Base-by-base conservation (phyloP, 2,888 invertebrate species). In the Amphipyra berbera region DNA sequence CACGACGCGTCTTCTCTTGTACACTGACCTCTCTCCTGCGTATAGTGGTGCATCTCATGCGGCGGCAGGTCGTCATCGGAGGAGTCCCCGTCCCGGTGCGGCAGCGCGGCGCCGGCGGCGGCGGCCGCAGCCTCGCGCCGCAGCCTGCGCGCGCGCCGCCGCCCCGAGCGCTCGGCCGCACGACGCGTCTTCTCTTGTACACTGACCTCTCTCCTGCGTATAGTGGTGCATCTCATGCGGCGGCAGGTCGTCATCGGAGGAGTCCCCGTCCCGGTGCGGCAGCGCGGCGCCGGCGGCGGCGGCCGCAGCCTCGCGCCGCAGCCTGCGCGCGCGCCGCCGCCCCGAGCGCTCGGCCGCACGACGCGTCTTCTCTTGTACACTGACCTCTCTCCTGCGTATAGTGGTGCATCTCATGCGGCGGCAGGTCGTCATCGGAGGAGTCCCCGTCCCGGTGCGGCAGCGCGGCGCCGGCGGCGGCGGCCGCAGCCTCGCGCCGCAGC, bases 361-460 rank as follows among this genome's bases (percentile, higher is more conserved):
- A 30, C 98, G 96, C 21, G 96, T 95, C 82, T 97, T 97, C n/a
- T n/a, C n/a, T n/a, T n/a, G n/a, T n/a, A n/a, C 27, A 30, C 69
- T 38, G 85, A 92, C 93, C 92, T 65, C 86, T 72, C 79, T 94
- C 93, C 12, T 76, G 77, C 0, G 15, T 44, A 8, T 96, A 95
- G 83, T 96, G 96, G 71, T 96, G 96, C 62, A 96, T 92, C 82
- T 96, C 30, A 95, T 73, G 97, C 97, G 98, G 98, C 21, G 98
- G 97, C 84, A 98, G 97, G 88, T 99, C 99, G 87, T 99, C 99
- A 88, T 99, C 99, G 80, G 98, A 98, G 48, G 99, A 99, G 97
- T 99, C 97, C 0, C 99, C 99, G 88, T 99, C 99, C 63, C 98
- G 96, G 88, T 99, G 99, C 15, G 90, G 71, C 13, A 93, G 53